These are phyloP conservation scores for Eucera pruinosa DNA, from an alignment of 2,888 invertebrate species.

Conservation along the genomic window DNA sequence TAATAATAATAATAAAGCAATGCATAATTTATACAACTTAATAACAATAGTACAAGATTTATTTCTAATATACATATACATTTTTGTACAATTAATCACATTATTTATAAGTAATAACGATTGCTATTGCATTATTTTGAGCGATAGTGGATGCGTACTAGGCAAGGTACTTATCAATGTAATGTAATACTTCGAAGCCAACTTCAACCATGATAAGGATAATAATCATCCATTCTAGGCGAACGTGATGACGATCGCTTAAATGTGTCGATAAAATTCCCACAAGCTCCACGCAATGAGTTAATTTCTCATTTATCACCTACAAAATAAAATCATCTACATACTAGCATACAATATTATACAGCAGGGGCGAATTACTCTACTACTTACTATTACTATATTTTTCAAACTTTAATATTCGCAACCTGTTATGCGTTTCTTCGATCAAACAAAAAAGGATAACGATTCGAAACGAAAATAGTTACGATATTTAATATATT, in stretches of 20 bases:
- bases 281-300: constrained; percentile 96
- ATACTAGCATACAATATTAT: constrained; percentile 7
- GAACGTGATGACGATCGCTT: constrained; percentile 95
- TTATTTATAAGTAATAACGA: background rate
- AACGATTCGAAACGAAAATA: no score
- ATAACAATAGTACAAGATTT: constrained; percentile 16
- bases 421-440: no score
- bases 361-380: no score
- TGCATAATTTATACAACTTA: background rate
- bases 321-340: constrained; percentile 82
- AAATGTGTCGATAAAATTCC: constrained; percentile 95
- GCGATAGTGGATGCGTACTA: constrained; percentile 12
- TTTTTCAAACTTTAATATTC: no score
- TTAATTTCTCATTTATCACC: constrained; percentile 97
- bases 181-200: constrained; percentile 92
- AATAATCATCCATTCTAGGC: constrained; percentile 99
- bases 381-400: no score
- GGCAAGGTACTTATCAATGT: constrained; percentile 87
- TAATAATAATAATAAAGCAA: background rate
- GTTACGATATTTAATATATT: no score
- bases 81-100: background rate
- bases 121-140: background rate
- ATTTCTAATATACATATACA: constrained; percentile 16
- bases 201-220: constrained; percentile 98
- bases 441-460: no score